These are phyloP conservation scores for Vanessa atalanta DNA, from an alignment of 1,140 invertebrate species.

Conservation along the genomic window DNA sequence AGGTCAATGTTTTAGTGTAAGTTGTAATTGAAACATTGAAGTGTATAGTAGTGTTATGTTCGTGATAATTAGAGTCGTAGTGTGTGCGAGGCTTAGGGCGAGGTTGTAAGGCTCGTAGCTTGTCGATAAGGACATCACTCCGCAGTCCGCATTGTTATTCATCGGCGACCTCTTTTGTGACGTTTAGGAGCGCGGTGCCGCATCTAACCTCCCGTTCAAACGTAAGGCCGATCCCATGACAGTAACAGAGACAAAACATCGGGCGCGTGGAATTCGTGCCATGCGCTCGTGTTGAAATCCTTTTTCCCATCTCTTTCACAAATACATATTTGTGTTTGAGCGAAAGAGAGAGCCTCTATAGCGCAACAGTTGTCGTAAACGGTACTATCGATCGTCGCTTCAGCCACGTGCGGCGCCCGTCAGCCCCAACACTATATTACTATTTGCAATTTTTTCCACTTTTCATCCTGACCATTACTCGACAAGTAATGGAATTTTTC, in stretches of 20 bases:
- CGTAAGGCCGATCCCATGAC: neutral
- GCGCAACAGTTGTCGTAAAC: conserved; percentile 75
- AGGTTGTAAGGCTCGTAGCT: conserved; percentile 16
- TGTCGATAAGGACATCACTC: conserved; percentile 65
- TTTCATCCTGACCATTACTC: conserved; percentile 19
- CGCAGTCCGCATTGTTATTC: conserved; percentile 80
- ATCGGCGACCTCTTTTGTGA: conserved; percentile 74
- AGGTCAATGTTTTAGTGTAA: too few relatives aligned
- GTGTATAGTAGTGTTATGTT: neutral
- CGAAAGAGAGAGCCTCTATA: conserved; percentile 49
- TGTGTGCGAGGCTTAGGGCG: conserved; percentile 11
- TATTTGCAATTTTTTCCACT: conserved; percentile 4
- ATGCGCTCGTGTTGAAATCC: conserved; percentile 60
- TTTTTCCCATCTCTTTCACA: conserved; percentile 46
- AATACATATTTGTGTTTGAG: conserved; percentile 25
- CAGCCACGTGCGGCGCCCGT: conserved; percentile 67
- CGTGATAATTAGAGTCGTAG: conserved; percentile 1
- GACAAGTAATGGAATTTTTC: neutral
- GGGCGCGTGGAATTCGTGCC: conserved; percentile 68
- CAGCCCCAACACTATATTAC: conserved; percentile 33
- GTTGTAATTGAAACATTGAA: neutral
- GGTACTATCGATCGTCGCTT: conserved; percentile 63
- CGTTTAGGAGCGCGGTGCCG: conserved; percentile 68
- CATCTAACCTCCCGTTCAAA: conserved; percentile 57
- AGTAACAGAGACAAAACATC: conserved; percentile 41